Conservation (phyloP, 2,888 invertebrate genomes). For the Phaedon cochleariae region DNA sequence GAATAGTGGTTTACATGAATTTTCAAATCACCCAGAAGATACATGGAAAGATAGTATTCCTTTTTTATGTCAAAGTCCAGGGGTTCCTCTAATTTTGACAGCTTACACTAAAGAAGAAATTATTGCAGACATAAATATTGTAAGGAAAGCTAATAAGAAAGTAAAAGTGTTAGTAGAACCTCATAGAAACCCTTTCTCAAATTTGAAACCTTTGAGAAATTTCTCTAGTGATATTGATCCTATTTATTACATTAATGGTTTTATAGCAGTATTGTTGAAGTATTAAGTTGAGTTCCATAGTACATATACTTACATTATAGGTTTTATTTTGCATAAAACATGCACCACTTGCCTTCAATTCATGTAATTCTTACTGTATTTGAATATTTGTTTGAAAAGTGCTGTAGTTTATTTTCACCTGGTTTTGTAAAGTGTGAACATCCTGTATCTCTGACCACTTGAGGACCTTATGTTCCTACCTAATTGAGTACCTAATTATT, state of each 20-base stretch:
- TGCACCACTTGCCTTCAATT: too few relatives aligned
- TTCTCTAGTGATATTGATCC: conserved; percentile 46
- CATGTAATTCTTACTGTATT: too few relatives aligned
- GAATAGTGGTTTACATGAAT: conserved; percentile 57
- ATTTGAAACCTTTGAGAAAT: conserved; percentile 50
- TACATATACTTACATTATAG: too few relatives aligned
- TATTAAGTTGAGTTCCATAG: background rate
- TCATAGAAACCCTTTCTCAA: conserved; percentile 49
- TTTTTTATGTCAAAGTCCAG: conserved; percentile 40
- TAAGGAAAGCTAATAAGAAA: conserved; percentile 21
- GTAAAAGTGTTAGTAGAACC: conserved; percentile 40
- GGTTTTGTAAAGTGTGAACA: too few relatives aligned
- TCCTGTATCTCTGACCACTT: too few relatives aligned
- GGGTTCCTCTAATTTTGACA: conserved; percentile 51
- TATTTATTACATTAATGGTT: conserved; percentile 53
- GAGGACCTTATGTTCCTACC: too few relatives aligned
- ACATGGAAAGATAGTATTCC: conserved; percentile 51
- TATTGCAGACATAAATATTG: conserved; percentile 45
- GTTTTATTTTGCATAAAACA: too few relatives aligned
- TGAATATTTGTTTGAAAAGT: too few relatives aligned
- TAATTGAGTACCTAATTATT: too few relatives aligned
- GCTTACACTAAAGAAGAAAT: conserved; percentile 54
- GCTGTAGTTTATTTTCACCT: too few relatives aligned
- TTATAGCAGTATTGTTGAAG: conserved; percentile 30
- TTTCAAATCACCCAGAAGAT: conserved; percentile 38